A percentile compares a stretch with the other conserved stretches of the same genome.
These are phyloP conservation scores for Embidobia sp. DNA, from an alignment of 2,888 invertebrate species.

Conservation along the genomic window DNA sequence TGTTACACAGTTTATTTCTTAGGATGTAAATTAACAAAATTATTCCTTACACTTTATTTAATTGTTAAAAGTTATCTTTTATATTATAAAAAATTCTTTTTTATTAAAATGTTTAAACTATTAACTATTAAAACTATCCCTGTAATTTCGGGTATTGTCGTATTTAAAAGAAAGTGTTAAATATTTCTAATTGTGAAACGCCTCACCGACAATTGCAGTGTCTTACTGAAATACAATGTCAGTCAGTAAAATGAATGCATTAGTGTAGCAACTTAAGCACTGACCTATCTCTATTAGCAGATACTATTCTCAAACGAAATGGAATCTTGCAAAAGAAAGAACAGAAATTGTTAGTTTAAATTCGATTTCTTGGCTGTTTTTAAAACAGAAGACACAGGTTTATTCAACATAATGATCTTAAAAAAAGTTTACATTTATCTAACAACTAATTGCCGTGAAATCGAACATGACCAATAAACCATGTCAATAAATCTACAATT, in stretches of 20 bases:
- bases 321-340: slow-evolving; percentile 62
- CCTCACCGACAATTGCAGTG: slow-evolving; percentile 55
- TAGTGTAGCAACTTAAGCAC: slow-evolving; percentile 60
- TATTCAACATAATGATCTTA: slow-evolving; percentile 39
- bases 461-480: slow-evolving; percentile 29
- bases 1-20: no score
- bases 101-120: slow-evolving; percentile 30
- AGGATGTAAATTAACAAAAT: no score
- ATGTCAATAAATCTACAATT: slow-evolving; percentile 24
- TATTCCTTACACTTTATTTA: no score
- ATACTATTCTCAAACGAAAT: slow-evolving; percentile 62
- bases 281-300: slow-evolving; percentile 54
- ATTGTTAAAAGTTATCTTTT: no score
- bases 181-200: slow-evolving; percentile 58
- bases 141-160: slow-evolving; percentile 34
- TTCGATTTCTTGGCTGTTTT: slow-evolving; percentile 59
- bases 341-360: slow-evolving; percentile 60
- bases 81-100: no score
- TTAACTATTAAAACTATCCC: slow-evolving; percentile 38
- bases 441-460: slow-evolving; percentile 41
- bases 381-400: slow-evolving; percentile 30
- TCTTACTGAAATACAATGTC: slow-evolving; percentile 60
- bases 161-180: slow-evolving; percentile 43
- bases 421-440: slow-evolving; percentile 36
- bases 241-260: slow-evolving; percentile 60